Evolutionary conservation across 2,888 invertebrate genomes (phyloP), one percentile per base, ranked within the genome.

Genomic region (Minunthozetes semirufus): DNA sequence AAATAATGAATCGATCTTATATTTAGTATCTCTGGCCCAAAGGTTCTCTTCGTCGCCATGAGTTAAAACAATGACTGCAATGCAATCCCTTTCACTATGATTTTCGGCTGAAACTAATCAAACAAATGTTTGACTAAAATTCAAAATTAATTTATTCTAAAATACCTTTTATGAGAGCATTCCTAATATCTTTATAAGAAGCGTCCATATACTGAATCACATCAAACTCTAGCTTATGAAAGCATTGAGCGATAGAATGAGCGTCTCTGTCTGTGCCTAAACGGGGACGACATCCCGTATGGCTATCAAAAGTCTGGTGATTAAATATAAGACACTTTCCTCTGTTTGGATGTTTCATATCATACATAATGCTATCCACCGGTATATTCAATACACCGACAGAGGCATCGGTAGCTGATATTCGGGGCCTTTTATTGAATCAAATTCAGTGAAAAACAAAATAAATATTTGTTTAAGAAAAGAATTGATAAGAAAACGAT

Each of bases 31-130:
- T 81, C 88, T 89, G 48, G 93, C 93, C 83, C 92, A 95, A 73
- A 96, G 85, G 81, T 91, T 87, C 4, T 93, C 93, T 79, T 90
- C 85, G 82, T 95, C 95, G 42, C 97, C 96, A 81, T 97, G 96
- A 74, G 91, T 90, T 78, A 97, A 84, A 68, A 96, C 91, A 61
- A 90, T 89, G 80, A 94, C 86, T 0, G 91, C 83, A 78, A 97
- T 85, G 81, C 94, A 94, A 82, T 96, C 96, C 79, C 88, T 86
- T 72, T 93, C 87, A 0, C 87, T 85, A 83, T 95, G 93, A 83
- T 96, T 91, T 59, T 83, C 77, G 11, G 79, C 79, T 11, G 80
- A 78, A 77, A 81, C 9, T 80, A n/a, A 38, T n/a, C n/a, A 17
- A 59, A 59, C 17, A 3, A 38, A 38, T 11, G 1, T 66, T 38